Percentiles rank a stretch among this genome's conserved stretches.
These are phyloP conservation scores for Drosophila borealis DNA, from an alignment of 2,888 invertebrate genomes.

Conservation along the genomic window DNA sequence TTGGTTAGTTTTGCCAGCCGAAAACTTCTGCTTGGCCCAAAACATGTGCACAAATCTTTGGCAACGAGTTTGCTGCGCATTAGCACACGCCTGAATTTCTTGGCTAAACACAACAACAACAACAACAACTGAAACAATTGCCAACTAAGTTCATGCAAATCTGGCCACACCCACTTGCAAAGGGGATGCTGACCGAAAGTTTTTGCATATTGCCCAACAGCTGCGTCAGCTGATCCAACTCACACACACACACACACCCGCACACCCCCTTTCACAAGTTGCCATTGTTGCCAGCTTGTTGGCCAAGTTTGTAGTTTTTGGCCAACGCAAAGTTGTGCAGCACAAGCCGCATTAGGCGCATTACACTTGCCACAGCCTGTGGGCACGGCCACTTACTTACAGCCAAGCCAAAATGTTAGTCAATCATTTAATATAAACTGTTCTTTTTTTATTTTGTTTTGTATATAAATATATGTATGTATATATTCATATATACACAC, in stretches of 20 bases:
- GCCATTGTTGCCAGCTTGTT: conserved; percentile 12
- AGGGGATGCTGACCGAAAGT: conserved; percentile 13
- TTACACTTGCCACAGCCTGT: conserved; percentile 52
- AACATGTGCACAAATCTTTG: conserved; percentile 77
- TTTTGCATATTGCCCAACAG: conserved; percentile 56
- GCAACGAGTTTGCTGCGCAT: conserved; percentile 67
- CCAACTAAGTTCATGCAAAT: conserved; percentile 40
- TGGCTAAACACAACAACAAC: conserved; percentile 46
- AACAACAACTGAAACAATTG: conserved; percentile 16
- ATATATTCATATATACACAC: neutral
- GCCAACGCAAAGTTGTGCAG: conserved; percentile 37
- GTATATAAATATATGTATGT: conserved; percentile 45
- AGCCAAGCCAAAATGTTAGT: conserved; percentile 23
- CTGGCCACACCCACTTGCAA: conserved; percentile 45
- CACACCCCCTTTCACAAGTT: neutral
- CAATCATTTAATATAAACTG: conserved; percentile 20
- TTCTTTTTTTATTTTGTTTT: conserved; percentile 31
- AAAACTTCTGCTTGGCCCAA: conserved; percentile 64
- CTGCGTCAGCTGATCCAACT: conserved; percentile 35
- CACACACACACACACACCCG: neutral
- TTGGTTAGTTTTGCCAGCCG: conserved; percentile 46
- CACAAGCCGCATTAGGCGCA: conserved; percentile 40
- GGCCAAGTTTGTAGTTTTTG: conserved; percentile 47
- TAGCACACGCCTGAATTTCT: conserved; percentile 77
- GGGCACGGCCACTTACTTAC: neutral